Conservation (phyloP, 2,113 vertebrate genomes). For the Otocyon megalotis region DNA sequence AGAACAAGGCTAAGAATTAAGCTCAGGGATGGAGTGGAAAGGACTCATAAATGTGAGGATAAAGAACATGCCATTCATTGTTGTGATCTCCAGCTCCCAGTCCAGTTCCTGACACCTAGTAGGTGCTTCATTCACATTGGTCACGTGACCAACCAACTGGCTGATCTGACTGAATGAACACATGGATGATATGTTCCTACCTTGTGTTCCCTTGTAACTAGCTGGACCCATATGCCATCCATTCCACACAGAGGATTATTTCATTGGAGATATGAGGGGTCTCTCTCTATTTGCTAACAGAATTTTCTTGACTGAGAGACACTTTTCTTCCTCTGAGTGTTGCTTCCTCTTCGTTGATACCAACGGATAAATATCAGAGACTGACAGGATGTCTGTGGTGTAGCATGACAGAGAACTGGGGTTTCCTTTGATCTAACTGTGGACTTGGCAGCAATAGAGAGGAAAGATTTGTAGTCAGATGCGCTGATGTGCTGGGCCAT, state of each 20-base stretch:
- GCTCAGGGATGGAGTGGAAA: not conserved
- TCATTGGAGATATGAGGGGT: not conserved
- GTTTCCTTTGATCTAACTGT: not conserved
- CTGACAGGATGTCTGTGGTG: constrained; percentile 29
- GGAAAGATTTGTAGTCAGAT: not conserved
- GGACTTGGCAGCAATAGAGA: too few species aligned
- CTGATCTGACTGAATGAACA: not conserved
- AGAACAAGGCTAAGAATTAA: not conserved
- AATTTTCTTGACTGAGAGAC: not conserved
- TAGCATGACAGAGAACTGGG: not conserved
- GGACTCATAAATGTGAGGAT: not conserved
- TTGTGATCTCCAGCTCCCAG: not conserved
- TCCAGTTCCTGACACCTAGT: not conserved
- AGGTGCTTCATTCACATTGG: not conserved
- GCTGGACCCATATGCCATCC: not conserved
- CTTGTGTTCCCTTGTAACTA: not conserved
- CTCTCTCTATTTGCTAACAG: not conserved
- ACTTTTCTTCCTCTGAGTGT: not conserved
- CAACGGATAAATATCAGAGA: not conserved
- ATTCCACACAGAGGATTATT: not conserved
- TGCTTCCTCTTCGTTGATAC: constrained; percentile 57
- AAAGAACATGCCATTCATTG: not conserved
- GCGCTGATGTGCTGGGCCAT: not conserved
- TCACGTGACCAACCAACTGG: not conserved
- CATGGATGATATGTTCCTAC: not conserved